phyloP scores from a whole-genome alignment of 1,140 invertebrate species.

The Rhyacophila brunnea region DNA sequence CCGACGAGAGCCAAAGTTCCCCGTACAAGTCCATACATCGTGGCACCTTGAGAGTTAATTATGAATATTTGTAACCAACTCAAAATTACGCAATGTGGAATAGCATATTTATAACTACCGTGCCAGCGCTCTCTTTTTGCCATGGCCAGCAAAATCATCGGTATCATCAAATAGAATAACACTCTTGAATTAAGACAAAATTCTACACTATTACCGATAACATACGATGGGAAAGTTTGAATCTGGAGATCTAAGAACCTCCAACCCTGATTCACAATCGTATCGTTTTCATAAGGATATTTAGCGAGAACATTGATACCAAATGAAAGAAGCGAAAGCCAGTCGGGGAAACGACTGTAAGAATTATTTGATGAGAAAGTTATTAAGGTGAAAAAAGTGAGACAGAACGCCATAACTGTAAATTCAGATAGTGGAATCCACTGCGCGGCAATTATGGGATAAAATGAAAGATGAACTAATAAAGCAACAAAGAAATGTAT shows the following conservation, averaged over 20 bases:
- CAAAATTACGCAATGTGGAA: constrained; percentile 82
- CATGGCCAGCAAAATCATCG: constrained; percentile 70
- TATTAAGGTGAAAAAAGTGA: constrained; percentile 72
- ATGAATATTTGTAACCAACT: constrained; percentile 85
- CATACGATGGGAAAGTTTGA: constrained; percentile 77
- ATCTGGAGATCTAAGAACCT: constrained; percentile 75
- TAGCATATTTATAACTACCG: constrained; percentile 72
- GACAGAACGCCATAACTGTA: constrained; percentile 67
- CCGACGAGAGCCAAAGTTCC: constrained; percentile 75
- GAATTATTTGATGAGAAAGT: constrained; percentile 63
- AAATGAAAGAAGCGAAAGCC: constrained; percentile 73
- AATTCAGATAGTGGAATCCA: constrained; percentile 83
- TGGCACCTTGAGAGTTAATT: constrained; percentile 74
- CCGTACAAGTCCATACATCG: constrained; percentile 74
- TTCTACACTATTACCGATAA: constrained; percentile 78
- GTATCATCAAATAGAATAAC: constrained; percentile 75
- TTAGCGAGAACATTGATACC: constrained; percentile 77
- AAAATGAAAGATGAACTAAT: constrained; percentile 71
- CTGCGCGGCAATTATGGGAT: constrained; percentile 71
- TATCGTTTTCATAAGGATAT: constrained; percentile 80
- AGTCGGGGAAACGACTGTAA: constrained; percentile 60
- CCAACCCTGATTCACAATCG: constrained; percentile 76
- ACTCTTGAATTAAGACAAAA: constrained; percentile 80
- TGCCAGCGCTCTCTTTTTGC: constrained; percentile 71
- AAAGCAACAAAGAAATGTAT: constrained; percentile 74